Conservation (phyloP, 2,888 invertebrate genomes). For the Leucophenga maculata region DNA sequence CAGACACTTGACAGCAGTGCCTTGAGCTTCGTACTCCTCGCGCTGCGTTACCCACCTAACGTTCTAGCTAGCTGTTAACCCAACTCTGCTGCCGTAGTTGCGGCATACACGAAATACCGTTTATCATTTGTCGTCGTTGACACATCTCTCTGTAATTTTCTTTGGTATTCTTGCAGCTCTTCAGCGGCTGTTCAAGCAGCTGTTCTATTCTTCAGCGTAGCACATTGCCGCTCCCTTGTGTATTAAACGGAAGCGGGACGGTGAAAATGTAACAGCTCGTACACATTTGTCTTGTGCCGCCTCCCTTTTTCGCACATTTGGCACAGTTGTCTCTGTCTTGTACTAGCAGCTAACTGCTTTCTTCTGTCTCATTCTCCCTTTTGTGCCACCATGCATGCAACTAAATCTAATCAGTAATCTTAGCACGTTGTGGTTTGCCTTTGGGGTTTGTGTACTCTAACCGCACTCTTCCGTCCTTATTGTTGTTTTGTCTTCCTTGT, state of each 20-base stretch:
- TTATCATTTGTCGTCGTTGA: not conserved
- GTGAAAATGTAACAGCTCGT: not conserved
- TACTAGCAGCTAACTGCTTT: not conserved
- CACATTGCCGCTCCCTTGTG: too few species aligned
- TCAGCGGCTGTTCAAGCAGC: not conserved
- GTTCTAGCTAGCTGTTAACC: not conserved
- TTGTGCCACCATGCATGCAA: not conserved
- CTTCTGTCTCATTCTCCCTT: not conserved
- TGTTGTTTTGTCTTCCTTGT: constrained; percentile 6
- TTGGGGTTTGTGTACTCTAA: not conserved
- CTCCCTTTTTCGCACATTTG: not conserved
- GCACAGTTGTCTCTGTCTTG: not conserved
- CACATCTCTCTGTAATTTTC: not conserved
- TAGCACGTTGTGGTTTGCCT: constrained; percentile 43
- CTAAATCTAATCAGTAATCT: constrained; percentile 45
- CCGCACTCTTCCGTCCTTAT: not conserved
- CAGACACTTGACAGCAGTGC: constrained; percentile 9
- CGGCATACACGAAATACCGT: not conserved
- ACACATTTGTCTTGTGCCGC: not conserved
- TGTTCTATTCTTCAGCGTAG: not conserved
- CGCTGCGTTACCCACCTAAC: not conserved
- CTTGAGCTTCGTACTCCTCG: not conserved
- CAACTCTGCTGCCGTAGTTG: not conserved
- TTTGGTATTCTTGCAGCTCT: not conserved
- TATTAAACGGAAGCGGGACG: too few species aligned